Conservation (phyloP, 1,140 invertebrate species). For the Chironomus striatipennis region DNA sequence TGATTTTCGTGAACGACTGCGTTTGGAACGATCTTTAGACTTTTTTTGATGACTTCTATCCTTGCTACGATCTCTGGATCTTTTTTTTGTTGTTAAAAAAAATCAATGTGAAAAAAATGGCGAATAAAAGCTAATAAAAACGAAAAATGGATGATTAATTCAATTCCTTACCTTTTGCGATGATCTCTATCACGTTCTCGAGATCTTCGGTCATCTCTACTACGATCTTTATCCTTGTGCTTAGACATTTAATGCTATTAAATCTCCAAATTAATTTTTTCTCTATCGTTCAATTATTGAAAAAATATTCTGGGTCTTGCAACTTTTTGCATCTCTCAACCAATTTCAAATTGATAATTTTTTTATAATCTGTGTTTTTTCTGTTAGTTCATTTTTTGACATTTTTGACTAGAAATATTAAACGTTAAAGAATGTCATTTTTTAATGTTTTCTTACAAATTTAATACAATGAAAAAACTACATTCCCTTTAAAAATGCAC, state of each 20-base stretch:
- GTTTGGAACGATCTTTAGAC: not conserved
- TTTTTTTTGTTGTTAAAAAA: not conserved
- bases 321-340: too few relatives aligned
- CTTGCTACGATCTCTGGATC: not conserved
- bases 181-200: not conserved
- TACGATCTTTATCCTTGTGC: not conserved
- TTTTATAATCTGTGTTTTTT: too few relatives aligned
- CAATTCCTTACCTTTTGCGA: not conserved
- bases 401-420: too few relatives aligned
- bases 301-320: too few relatives aligned
- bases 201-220: not conserved
- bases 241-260: not conserved
- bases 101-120: conserved; percentile 4
- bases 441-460: too few relatives aligned
- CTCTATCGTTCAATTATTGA: too few relatives aligned
- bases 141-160: not conserved
- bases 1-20: not conserved
- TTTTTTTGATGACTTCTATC: not conserved
- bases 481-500: too few relatives aligned
- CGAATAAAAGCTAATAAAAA: not conserved
- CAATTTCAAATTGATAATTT: too few relatives aligned
- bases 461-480: too few relatives aligned
- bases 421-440: too few relatives aligned
- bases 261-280: not conserved
- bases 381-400: too few relatives aligned